Evolutionary conservation across 2,797 vertebrate genomes (phyloP).

Genomic region (Enteromius anoplus): DNA sequence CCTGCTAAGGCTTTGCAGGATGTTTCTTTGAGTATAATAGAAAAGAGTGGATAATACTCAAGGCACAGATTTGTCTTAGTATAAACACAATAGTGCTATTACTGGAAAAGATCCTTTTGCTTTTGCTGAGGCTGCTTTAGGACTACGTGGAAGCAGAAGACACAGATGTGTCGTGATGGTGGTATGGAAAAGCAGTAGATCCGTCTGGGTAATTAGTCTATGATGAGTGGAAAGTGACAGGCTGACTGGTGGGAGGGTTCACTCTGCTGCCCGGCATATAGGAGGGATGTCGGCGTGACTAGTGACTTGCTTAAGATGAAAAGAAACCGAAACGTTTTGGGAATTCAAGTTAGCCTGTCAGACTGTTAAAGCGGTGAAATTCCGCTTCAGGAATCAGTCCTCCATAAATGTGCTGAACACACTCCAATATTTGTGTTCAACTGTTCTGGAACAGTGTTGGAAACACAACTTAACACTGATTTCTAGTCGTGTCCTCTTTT

Average conservation of each 20-base stretch:
- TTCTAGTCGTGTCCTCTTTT: too few relatives aligned
- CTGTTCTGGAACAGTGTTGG: too few relatives aligned
- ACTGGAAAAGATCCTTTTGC: not conserved
- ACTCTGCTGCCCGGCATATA: not conserved
- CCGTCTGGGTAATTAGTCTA: conserved; percentile 45
- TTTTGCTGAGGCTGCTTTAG: conserved; percentile 7
- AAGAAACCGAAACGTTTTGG: not conserved
- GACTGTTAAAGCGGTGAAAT: too few relatives aligned
- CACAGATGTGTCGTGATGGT: conserved; percentile 46
- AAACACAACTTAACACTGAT: too few relatives aligned
- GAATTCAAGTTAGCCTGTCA: not conserved
- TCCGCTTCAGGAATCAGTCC: too few relatives aligned
- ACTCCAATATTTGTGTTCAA: too few relatives aligned
- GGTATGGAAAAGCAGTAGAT: conserved; percentile 25
- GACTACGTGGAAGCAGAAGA: conserved; percentile 31
- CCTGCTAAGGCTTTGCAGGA: not conserved
- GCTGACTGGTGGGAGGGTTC: conserved; percentile 8
- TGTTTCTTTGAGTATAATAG: conserved; percentile 9
- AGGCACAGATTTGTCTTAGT: not conserved
- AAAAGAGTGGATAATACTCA: not conserved
- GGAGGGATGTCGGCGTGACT: not conserved
- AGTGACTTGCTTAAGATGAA: not conserved
- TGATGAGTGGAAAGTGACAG: conserved; percentile 41
- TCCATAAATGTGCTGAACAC: too few relatives aligned
- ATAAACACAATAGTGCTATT: not conserved